Evolutionary conservation across 2,113 vertebrate genomes (phyloP).

Genomic region (Oncorhynchus clarkii): DNA sequence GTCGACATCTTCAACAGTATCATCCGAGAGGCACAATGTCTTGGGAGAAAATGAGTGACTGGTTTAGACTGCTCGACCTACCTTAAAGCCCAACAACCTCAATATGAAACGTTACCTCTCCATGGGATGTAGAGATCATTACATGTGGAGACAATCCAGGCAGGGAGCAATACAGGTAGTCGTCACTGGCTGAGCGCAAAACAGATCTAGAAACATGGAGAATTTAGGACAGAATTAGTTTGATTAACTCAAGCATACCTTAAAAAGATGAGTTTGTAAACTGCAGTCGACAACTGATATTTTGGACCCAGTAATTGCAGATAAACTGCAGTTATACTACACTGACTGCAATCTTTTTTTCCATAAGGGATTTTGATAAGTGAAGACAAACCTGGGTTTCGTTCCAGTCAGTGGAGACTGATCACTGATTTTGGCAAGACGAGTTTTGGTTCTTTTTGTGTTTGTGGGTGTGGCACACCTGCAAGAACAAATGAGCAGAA

Average conservation of each 20-base stretch:
- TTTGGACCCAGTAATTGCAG: no score
- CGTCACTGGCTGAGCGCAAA: neutral
- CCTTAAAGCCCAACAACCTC: neutral
- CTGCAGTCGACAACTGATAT: no score
- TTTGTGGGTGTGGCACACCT: conserved; percentile 1
- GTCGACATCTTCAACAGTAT: conserved; percentile 60
- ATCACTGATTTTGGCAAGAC: conserved; percentile 18
- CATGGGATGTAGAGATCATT: conserved; percentile 15
- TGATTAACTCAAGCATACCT: no score
- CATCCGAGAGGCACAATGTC: conserved; percentile 60
- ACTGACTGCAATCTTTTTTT: no score
- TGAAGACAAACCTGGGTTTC: neutral
- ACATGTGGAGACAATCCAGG: neutral
- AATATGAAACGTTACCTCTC: conserved; percentile 11
- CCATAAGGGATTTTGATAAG: neutral
- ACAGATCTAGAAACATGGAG: neutral
- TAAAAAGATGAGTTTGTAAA: no score
- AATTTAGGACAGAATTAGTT: no score
- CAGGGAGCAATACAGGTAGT: neutral
- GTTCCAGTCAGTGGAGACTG: neutral
- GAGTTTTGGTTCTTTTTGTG: neutral
- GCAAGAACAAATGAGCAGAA: neutral
- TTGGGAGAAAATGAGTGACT: conserved; percentile 17
- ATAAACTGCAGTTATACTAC: no score
- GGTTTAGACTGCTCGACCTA: no score